Evolutionary conservation across 2,797 vertebrate genomes (phyloP), one percentile per base, ranked within the genome.

Genomic region (Iguana delicatissima): DNA sequence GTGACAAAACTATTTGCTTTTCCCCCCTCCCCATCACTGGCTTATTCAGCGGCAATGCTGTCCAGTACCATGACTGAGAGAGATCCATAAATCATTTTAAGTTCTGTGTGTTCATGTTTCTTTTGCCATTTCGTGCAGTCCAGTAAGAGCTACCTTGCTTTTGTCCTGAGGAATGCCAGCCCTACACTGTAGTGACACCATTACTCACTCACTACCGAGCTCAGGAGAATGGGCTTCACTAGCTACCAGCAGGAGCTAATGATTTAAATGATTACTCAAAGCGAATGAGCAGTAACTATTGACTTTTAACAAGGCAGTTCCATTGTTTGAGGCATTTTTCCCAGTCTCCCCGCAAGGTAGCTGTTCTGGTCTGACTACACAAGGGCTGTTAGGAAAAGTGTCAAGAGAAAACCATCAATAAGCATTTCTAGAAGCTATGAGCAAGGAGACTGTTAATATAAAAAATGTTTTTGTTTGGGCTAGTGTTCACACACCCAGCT

Each of bases 121-220:
- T 20, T 38, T 76, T 29, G 42, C 50, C 22, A 26, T 57, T 87
- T 42, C 72, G 42, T 59, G 73, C 72, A 32, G 4, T 12, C 16
- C 29, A 3, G 1, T 59, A 3, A 0, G 1, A 50, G 29, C 79
- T n/a, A 38, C 18, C 89, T 42, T 52, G 0, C 0, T 88, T 89
- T 29, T 79, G 74, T 83, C 55, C 72, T 12, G 57, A 84, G 79
- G 57, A 87, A 72, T 0, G 0, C 24, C 13, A 74, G 35, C 50
- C 80, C 0, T 0, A 5, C 13, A 59, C 46, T 0, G 1, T 79
- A n/a, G 64, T 89, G 92, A 52, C 90, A 89, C 67, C 50, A 0
- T 59, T 6, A 0, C 16, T 57, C 0, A 0, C 32, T 42, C n/a
- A 2, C 3, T 79, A 29, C 0, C 0, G 0, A 50, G 55, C 42